These are phyloP conservation scores for Aplysia californica DNA, from an alignment of 1,140 invertebrate species.

Conservation along the genomic window DNA sequence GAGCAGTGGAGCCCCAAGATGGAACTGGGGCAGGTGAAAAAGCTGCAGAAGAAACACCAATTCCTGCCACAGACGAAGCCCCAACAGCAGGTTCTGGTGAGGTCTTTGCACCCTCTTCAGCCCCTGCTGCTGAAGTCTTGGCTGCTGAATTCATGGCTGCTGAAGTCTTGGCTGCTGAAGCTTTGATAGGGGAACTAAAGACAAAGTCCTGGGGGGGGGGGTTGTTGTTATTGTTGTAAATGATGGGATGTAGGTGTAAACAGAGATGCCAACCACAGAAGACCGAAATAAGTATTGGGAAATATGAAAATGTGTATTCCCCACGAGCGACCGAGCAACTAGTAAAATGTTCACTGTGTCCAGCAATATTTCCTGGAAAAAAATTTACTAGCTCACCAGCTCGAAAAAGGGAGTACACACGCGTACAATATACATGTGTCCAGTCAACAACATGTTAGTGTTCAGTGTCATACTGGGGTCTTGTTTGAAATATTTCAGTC, in stretches of 20 bases:
- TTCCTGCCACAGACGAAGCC: not conserved
- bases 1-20: constrained; percentile 15
- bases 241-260: not conserved
- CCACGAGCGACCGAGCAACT: not conserved
- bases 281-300: too few species aligned
- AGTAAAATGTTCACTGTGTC: not conserved
- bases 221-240: not conserved
- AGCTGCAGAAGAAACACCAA: constrained; percentile 2
- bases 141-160: constrained; percentile 8
- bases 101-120: constrained; percentile 28
- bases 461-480: too few species aligned
- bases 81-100: constrained; percentile 28
- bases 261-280: not conserved
- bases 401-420: too few species aligned
- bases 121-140: constrained; percentile 13
- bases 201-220: constrained; percentile 54
- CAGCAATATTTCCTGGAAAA: too few species aligned
- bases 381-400: too few species aligned
- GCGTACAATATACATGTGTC: too few species aligned
- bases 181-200: constrained; percentile 54
- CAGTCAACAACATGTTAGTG: too few species aligned
- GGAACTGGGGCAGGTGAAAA: not conserved
- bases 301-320: too few species aligned
- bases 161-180: constrained; percentile 7
- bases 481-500: not conserved